Evolutionary conservation across 2,113 vertebrate genomes (phyloP), one percentile per base, ranked within the genome.

Genomic region (Myrmecobius fasciatus): DNA sequence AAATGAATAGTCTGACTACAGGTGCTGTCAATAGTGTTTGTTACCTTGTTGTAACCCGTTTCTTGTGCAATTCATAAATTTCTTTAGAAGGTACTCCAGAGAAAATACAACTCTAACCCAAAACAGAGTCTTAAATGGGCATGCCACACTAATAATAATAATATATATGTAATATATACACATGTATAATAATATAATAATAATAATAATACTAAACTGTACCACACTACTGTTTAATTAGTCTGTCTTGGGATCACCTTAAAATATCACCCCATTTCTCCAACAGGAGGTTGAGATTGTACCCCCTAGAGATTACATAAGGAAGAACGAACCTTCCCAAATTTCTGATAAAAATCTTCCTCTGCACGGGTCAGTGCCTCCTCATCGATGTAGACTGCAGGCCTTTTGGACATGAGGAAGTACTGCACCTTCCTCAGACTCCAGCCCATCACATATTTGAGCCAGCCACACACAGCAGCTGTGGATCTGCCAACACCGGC

Each of bases 401-500:
- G 98, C 97, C 99, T 99, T 89, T 97, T 98, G 95, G 99, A 97
- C 54, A 98, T 95, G 49, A 99, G 94, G 60, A 99, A 99, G 97
- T 99, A 99, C 97, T 99, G 99, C 95, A 99, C 99, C 90, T 99
- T 99, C 91, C 99, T 97, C 89, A 99, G 97, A 93, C 98, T 99
- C 99, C 99, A 99, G 95, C 99, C 99, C 52, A 99, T 9, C 95
- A 99, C 98, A 0, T 99, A 99, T 98, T 99, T 99, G 2, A 99
- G 99, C 98, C 99, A 99, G 88, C 99, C 99, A 0, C 99, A 99
- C 89, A 99, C 98, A 0, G 99, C 99, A 0, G 99, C 99, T 0
- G 99, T 99, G 0, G 99, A 99, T 91, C 99, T 98, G 96, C 99
- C 99, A 11, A 99, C 99, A 0, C 99, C 99, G 0, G 99, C 99